phyloP scores from a whole-genome alignment of 2,113 vertebrate genomes.

The Sapajus apella region DNA sequence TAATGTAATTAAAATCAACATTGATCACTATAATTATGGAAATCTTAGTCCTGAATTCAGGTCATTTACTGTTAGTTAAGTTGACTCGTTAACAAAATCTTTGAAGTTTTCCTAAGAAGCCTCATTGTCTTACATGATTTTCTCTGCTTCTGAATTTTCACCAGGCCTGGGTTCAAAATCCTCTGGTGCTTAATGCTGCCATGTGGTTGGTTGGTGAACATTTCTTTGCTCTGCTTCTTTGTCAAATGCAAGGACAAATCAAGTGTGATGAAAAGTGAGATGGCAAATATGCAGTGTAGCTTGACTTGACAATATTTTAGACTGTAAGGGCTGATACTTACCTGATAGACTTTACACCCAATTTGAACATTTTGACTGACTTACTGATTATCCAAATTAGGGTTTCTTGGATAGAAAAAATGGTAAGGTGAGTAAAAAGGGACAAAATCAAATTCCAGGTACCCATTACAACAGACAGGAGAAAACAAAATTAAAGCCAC shows the following conservation, averaged over 20 bases:
- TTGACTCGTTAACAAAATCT: background rate
- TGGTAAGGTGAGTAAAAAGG: background rate
- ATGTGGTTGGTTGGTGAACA: background rate
- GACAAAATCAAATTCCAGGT: background rate
- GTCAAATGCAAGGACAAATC: background rate
- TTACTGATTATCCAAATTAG: background rate
- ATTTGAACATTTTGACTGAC: background rate
- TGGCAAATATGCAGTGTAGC: too few relatives aligned
- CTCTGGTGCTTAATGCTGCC: background rate
- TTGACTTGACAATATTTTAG: background rate
- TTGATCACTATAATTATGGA: background rate
- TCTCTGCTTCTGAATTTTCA: background rate
- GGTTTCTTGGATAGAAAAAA: background rate
- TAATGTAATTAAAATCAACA: constrained; percentile 17
- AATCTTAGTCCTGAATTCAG: constrained; percentile 8
- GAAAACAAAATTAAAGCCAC: background rate
- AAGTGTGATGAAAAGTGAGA: background rate
- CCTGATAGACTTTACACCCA: background rate
- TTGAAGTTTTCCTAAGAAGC: background rate
- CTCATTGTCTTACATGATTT: background rate
- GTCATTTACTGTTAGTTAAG: background rate
- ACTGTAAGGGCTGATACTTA: background rate
- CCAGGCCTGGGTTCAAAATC: background rate
- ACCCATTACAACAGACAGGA: background rate
- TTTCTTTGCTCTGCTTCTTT: background rate